Conservation (phyloP, 2,888 invertebrate species). For the Drosophila yooni region DNA sequence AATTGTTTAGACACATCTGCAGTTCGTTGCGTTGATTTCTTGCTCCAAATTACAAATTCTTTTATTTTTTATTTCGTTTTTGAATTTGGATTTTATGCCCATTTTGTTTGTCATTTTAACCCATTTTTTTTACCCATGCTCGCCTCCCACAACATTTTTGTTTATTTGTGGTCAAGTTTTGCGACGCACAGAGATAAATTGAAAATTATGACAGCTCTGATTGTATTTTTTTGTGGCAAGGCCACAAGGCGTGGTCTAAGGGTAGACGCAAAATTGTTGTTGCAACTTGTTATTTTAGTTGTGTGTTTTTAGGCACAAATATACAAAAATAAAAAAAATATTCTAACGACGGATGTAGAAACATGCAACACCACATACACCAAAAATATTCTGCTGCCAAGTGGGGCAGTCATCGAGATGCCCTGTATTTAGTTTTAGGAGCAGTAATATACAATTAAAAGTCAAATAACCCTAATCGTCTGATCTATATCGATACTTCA, state of each 20-base stretch:
- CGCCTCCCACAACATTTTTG: conserved; percentile 39
- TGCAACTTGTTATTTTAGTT: conserved; percentile 40
- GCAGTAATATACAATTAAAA: background rate
- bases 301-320: conserved; percentile 1
- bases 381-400: background rate
- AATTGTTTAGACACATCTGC: conserved; percentile 52
- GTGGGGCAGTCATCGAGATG: background rate
- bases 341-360: conserved; percentile 41
- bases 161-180: conserved; percentile 59
- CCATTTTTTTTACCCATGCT: conserved; percentile 60
- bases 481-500: background rate
- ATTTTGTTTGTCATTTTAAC: conserved; percentile 73
- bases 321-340: conserved; percentile 23
- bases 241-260: conserved; percentile 33
- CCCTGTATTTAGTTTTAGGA: conserved; percentile 11
- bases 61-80: conserved; percentile 5
- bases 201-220: conserved; percentile 67
- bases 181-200: conserved; percentile 48
- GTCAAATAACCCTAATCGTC: background rate
- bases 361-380: conserved; percentile 23
- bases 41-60: conserved; percentile 24
- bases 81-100: conserved; percentile 36
- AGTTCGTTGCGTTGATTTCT: conserved; percentile 31
- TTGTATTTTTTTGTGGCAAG: conserved; percentile 42
- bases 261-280: conserved; percentile 14